These are phyloP conservation scores for Hippocampus barbouri DNA, from an alignment of 2,113 vertebrate genomes.

Conservation along the genomic window DNA sequence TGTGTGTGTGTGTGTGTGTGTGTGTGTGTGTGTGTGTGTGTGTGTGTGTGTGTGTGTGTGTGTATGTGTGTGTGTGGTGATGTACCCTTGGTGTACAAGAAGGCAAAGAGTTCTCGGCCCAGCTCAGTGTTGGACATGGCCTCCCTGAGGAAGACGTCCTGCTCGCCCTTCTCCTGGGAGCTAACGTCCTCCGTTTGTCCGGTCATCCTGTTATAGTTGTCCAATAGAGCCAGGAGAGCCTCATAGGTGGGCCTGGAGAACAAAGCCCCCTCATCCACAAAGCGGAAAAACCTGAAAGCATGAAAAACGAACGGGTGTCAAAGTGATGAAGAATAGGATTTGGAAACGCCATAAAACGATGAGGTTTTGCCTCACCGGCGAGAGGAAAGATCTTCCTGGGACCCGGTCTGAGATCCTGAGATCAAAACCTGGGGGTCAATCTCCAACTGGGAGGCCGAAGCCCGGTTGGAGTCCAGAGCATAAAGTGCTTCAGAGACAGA, in stretches of 20 bases:
- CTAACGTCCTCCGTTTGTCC: conserved; percentile 78
- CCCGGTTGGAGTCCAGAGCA: conserved; percentile 79
- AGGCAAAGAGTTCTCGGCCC: conserved; percentile 79
- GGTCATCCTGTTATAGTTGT: conserved; percentile 83
- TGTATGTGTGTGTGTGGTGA: no score
- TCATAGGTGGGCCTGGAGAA: conserved; percentile 84
- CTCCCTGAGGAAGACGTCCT: conserved; percentile 80
- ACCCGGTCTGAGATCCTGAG: conserved; percentile 52
- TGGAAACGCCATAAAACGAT: not conserved
- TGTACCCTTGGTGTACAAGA: conserved; percentile 81
- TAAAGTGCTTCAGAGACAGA: conserved; percentile 82
- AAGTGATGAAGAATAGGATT: not conserved
- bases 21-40: no score
- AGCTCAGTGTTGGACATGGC: conserved; percentile 80
- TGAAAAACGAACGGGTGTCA: not conserved
- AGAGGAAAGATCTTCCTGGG: conserved; percentile 66
- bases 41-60: no score
- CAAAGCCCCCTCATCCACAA: conserved; percentile 79
- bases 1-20: no score
- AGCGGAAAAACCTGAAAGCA: conserved; percentile 76
- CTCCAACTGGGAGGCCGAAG: conserved; percentile 69
- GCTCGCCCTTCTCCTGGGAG: conserved; percentile 77
- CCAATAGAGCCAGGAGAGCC: conserved; percentile 80
- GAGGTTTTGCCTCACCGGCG: conserved; percentile 71
- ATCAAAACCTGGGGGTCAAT: conserved; percentile 78